phyloP scores from a whole-genome alignment of 2,113 vertebrate genomes.

The Xenopus tropicalis region UCB_Xtro_10.0 CM004450.2:113041001-113041500 shows the following conservation, averaged over 20 bases:
- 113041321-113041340: slow-evolving; percentile 51
- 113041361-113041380: slow-evolving; percentile 82
- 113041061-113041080: too few species aligned
- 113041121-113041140: too few species aligned
- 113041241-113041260: slow-evolving; percentile 71
- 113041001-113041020: too few species aligned
- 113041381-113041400: neutral
- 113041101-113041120: too few species aligned
- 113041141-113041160: neutral
- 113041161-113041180: slow-evolving; percentile 78
- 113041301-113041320: slow-evolving; percentile 54
- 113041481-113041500: neutral
- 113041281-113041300: slow-evolving; percentile 68
- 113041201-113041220: slow-evolving; percentile 82
- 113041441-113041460: too few species aligned
- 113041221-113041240: slow-evolving; percentile 67
- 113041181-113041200: slow-evolving; percentile 82
- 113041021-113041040: too few species aligned
- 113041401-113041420: neutral
- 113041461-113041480: too few species aligned
- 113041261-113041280: slow-evolving; percentile 70
- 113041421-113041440: too few species aligned
- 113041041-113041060: too few species aligned
- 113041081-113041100: too few species aligned
- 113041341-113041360: slow-evolving; percentile 79